Base-by-base conservation (phyloP, 2,888 invertebrate species). In the Rhagophthalmus giganteus region DNA sequence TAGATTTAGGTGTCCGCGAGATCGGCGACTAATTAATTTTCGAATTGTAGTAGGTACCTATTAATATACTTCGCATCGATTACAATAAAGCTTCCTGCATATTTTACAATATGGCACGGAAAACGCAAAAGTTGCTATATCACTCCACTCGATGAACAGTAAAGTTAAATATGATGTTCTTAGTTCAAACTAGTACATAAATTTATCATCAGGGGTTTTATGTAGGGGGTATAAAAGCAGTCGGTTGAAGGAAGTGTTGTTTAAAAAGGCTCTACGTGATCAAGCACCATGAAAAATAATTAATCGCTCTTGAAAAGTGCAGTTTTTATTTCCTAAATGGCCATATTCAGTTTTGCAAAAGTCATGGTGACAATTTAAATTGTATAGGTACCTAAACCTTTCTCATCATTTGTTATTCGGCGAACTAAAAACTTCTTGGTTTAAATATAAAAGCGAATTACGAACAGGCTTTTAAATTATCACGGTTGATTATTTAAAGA, bases 221-320 rank as follows among this genome's bases (percentile, higher is more conserved):
- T 58, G 47, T 56, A 24, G 38, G 46, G n/a, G 50, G 40, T 38
- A 50, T 44, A 50, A 54, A 47, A 45, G 54, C 46, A 53, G 46
- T 53, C 27, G 54, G 50, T 50, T 49, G 45, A 30, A 54, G 54
- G 56, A 61, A 61, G 56, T 46, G 57, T 55, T 59, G 57, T 58
- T 54, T 58, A 54, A 48, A 52, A 47, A 48, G n/a, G 41, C 57
- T 70, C 68, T 70, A 63, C 61, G 64, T 64, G 68, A 64, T 66
- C 74, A 73, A 73, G 67, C 69, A 73, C 72, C 73, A 72, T 74
- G 74, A 74, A 74, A 74, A 72, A 72, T 74, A 73, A 74, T 72
- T 72, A 73, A 73, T 74, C 66, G 73, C 71, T 67, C 70, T 71
- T 70, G 69, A 70, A 69, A 67, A 68, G 68, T 60, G 64, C 59